Base-by-base conservation (phyloP, 2,113 vertebrate species). In the Oncorhynchus tshawytscha region DNA sequence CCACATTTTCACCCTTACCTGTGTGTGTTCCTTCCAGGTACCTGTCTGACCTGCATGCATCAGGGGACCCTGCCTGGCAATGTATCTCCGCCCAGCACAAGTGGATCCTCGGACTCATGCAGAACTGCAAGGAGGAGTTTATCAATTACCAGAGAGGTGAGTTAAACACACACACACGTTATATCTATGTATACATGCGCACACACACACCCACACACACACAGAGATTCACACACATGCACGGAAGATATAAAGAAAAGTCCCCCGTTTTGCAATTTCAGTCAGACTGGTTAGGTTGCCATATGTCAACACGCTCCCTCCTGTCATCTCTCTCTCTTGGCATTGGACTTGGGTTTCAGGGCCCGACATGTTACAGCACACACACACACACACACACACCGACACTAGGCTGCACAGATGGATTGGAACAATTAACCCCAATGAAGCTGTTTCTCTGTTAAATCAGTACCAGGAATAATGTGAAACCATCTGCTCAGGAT, bases 91-190 rank as follows among this genome's bases (percentile, higher is more conserved):
- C 97, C 70, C 98, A 99, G 73, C 96, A 99, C 92, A 94, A 94
- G 82, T 98, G 98, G 98, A 97, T 97, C 89, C 91, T 99, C 77
- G 94, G 97, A 81, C 95, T 99, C 67, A 98, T 99, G 98, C 94
- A 97, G 67, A 94, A 91, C 91, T 98, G 97, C 88, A 95, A 94
- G 78, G 95, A 99, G 22, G 95, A 93, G 89, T 96, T 95, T n/a
- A 84, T 96, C 82, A 95, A 94, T 77, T 95, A 95, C 65, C 93
- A 95, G 75, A 96, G 93, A 97, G 96, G 98, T 92, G 94, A 95
- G 87, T 20, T 11, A 45, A 45, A 45, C 39, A 39, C 39, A 39
- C 39, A 39, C 34, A 11, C 34, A 45, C 1, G 31, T 34, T 34
- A 34, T 9, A 45, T 11, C 39, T 2, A 45, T 2, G 8, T 79